phyloP scores from a whole-genome alignment of 2,797 vertebrate genomes.

The Pseudotriccus pelzelni region DNA sequence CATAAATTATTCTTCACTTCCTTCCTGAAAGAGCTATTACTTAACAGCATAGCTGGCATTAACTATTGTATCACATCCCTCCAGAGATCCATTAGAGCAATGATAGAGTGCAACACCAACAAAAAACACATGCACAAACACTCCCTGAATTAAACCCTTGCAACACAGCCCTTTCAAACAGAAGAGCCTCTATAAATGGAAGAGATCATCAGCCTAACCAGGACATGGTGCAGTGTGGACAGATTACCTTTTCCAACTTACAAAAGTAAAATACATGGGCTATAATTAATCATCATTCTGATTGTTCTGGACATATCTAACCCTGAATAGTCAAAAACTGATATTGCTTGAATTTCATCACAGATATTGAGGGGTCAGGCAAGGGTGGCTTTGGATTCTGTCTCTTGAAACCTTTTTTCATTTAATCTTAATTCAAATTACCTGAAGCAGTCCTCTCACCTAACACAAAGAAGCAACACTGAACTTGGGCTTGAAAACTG shows the following conservation, averaged over 20 bases:
- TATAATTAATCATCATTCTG: neutral
- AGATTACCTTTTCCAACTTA: neutral
- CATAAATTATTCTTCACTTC: slow-evolving; percentile 60
- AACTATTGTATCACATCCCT: slow-evolving; percentile 28
- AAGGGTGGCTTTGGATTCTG: neutral
- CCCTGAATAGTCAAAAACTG: neutral
- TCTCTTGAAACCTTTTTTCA: neutral
- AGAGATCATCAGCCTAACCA: neutral
- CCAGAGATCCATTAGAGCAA: slow-evolving; percentile 19
- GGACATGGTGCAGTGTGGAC: neutral
- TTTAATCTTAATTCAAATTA: slow-evolving; percentile 10
- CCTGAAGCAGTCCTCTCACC: neutral
- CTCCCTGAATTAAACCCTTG: neutral
- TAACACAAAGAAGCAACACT: neutral
- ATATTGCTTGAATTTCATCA: neutral
- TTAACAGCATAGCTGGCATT: slow-evolving; percentile 27
- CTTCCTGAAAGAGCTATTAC: slow-evolving; percentile 57
- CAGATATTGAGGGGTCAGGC: neutral
- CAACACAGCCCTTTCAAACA: rapidly evolving
- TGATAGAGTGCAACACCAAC: slow-evolving; percentile 4
- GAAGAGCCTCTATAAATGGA: neutral
- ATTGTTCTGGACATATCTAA: neutral
- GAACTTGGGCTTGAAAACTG: neutral
- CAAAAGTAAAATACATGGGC: neutral
- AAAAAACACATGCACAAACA: neutral